Evolutionary conservation across 2,113 vertebrate genomes (phyloP), one percentile per base, ranked within the genome.

Genomic region (Octodon degus): DNA sequence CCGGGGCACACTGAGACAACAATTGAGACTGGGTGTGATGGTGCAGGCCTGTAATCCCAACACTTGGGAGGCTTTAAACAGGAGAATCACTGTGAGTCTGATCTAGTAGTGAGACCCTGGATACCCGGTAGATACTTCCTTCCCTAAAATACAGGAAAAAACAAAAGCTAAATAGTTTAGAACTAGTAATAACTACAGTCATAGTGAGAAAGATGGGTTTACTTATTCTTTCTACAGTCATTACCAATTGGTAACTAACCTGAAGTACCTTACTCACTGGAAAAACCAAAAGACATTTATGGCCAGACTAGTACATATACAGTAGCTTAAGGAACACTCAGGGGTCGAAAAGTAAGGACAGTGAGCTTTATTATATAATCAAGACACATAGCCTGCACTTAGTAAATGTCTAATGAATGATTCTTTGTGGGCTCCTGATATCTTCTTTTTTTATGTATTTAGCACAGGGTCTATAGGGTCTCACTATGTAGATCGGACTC

Each of bases 221-320:
- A 67, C 17, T 43, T 60, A 16, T 8, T 89, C 25, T 90, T 90
- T 68, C 50, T 70, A 79, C 10, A 60, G 43, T 91, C n/a, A 68
- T 62, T 85, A 90, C 58, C 90, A 94, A 90, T 68, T 25, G n/a
- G 58, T 17, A 67, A n/a, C 40, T 55, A 85, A 88, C 32, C 70
- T 47, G 20, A 86, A 87, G 24, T 4, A 50, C 8, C 9, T 74
- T 8, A 68, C 11, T 68, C 27, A 55, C 40, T 70, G 20, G 55
- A 74, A 84, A 91, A 55, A 34, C 40, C 27, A 65, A 25, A 82
- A 92, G 60, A 27, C 37, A 32, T 9, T 22, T 58, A 86, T 12
- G 68, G 37, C 84, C 74, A 65, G 55, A 74, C 40, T 1, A 60
- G 68, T 13, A 77, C 76, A 16, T 16, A 34, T 1, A 83, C 7